phyloP scores from a whole-genome alignment of 2,113 vertebrate genomes.

The Ceuthmochares aereus region DNA sequence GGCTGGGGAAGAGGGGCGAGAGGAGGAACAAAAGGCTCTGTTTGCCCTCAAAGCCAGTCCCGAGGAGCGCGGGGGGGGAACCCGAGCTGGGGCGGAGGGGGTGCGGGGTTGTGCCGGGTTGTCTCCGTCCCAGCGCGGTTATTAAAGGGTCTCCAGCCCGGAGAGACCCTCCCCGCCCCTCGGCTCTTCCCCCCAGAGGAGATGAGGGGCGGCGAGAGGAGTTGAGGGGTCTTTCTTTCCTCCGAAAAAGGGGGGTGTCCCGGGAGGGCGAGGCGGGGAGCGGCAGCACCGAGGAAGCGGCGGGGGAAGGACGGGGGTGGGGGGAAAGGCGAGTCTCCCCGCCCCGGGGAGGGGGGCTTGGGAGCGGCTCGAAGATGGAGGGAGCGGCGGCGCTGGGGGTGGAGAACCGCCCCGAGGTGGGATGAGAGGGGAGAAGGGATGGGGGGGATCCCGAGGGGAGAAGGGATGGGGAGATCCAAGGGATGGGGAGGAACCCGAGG shows the following conservation, averaged over 20 bases:
- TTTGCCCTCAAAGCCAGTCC: not conserved
- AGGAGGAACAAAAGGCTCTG: conserved; percentile 23
- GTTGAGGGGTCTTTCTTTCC: not conserved
- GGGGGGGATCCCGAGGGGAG: not conserved
- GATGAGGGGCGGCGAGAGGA: not conserved
- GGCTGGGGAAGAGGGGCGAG: not conserved
- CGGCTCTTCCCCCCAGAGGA: not conserved
- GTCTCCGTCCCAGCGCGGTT: not conserved
- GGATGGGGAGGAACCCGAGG: no score
- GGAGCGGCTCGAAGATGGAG: not conserved
- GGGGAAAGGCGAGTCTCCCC: not conserved
- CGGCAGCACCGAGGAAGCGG: not conserved
- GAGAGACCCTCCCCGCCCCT: not conserved
- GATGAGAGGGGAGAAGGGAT: not conserved
- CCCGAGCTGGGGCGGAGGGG: no score
- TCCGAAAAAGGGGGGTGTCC: not conserved
- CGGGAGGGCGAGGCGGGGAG: not conserved
- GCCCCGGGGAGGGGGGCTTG: not conserved
- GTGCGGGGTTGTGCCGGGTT: not conserved
- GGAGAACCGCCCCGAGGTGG: conserved; percentile 4
- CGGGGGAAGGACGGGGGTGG: no score
- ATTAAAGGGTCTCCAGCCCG: not conserved
- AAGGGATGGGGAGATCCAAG: no score
- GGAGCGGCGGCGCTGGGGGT: not conserved
- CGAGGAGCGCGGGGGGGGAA: not conserved